These are phyloP conservation scores for Epizoanthus ramosus DNA, from an alignment of 92 coral and sea anemone species.

Conservation along the genomic window DNA sequence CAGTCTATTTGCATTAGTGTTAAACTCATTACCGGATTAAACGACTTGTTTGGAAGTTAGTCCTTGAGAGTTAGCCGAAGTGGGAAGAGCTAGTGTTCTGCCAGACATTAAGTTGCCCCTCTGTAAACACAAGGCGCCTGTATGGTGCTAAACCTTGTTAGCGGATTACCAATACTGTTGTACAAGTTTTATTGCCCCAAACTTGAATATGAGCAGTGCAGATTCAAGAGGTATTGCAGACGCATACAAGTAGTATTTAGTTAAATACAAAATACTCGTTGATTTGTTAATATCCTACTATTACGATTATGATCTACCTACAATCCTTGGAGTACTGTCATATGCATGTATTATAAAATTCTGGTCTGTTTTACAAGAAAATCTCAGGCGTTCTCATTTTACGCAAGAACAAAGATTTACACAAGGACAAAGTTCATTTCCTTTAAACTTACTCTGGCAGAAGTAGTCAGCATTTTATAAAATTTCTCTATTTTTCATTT, in stretches of 20 bases:
- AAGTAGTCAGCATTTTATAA: too few species aligned
- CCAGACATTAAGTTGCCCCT: constrained; percentile 12
- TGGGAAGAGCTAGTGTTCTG: constrained; percentile 9
- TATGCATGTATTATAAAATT: too few species aligned
- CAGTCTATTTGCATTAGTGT: constrained; percentile 24
- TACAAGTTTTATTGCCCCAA: constrained; percentile 1
- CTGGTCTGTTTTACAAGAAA: too few species aligned
- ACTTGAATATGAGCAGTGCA: neutral
- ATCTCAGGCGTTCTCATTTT: too few species aligned
- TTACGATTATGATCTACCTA: too few species aligned
- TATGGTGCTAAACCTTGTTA: constrained; percentile 14
- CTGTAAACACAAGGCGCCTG: constrained; percentile 29
- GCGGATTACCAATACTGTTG: neutral
- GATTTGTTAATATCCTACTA: neutral
- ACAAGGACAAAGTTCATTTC: too few species aligned
- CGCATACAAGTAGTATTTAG: neutral
- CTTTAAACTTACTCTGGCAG: too few species aligned
- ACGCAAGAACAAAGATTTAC: too few species aligned
- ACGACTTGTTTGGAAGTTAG: constrained; percentile 14
- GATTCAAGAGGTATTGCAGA: neutral
- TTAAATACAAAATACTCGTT: neutral
- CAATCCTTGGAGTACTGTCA: too few species aligned
- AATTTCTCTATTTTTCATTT: too few species aligned
- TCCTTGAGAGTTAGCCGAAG: constrained; percentile 6
- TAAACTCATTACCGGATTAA: constrained; percentile 31